Conservation (phyloP, 2,113 vertebrate species). For the Hydrolagus affinis region DNA sequence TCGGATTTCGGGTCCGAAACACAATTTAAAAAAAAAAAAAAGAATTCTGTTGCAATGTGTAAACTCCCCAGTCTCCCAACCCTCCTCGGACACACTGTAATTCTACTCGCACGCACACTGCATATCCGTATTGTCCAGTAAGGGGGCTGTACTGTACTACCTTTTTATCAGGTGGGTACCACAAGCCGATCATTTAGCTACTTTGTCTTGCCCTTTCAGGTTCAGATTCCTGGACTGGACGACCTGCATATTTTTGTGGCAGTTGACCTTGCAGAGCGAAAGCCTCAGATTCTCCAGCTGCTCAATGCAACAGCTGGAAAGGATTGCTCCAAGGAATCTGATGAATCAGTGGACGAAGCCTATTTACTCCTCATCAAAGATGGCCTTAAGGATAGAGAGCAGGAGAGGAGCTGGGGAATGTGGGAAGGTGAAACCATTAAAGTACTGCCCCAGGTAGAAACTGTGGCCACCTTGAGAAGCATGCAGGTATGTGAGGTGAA, state of each 20-base stretch:
- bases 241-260: slow-evolving; percentile 84
- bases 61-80: too few relatives aligned
- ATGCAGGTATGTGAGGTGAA: slow-evolving; percentile 66
- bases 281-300: slow-evolving; percentile 75
- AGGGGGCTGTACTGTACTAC: too few relatives aligned
- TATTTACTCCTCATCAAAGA: slow-evolving; percentile 85
- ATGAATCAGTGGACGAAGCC: slow-evolving; percentile 70
- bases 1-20: too few relatives aligned
- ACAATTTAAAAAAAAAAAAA: too few relatives aligned
- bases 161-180: background rate
- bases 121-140: too few relatives aligned
- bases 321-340: slow-evolving; percentile 85
- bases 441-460: slow-evolving; percentile 83
- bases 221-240: slow-evolving; percentile 75
- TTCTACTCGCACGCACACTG: too few relatives aligned
- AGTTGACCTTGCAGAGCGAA: slow-evolving; percentile 58
- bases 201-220: slow-evolving; percentile 44
- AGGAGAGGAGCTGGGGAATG: slow-evolving; percentile 56
- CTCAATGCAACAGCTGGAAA: slow-evolving; percentile 87
- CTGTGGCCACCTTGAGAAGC: slow-evolving; percentile 74
- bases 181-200: background rate
- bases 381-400: slow-evolving; percentile 47
- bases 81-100: too few relatives aligned
- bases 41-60: too few relatives aligned
- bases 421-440: slow-evolving; percentile 75